Evolutionary conservation across 2,888 invertebrate genomes (phyloP), one percentile per base, ranked within the genome.

Genomic region (Caenorhabditis wallacei): DNA sequence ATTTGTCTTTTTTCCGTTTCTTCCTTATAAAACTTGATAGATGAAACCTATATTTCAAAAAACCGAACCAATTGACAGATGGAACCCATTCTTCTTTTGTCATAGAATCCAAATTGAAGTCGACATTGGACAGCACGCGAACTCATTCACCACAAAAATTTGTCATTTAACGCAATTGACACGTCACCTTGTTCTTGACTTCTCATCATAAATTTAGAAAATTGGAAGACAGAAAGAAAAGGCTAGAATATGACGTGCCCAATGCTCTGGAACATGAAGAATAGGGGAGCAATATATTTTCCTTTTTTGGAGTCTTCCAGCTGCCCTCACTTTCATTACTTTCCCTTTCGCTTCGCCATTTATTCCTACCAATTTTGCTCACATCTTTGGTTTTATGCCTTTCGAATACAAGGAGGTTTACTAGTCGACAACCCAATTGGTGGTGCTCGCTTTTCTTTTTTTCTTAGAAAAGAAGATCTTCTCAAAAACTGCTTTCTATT

Each of bases 171-270:
- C 30, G 30, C 3, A 30, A 2, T 40, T 40, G 18, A 48, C 46
- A 53, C 53, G 53, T 53, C 53, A 53, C 5, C 13, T 53, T 24
- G 24, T 24, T 53, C n/a, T 24, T 2, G 3, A 24, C 22, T 43
- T 40, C 40, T 16, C 40, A 61, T 61, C 61, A 46, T 61, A 10
- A 26, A 46, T 43, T 59, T 7, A 40, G 22, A 61, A 61, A 16
- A 24, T n/a, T 24, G 53, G 4, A 24, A 24, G 61, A 61, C 24
- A n/a, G n/a, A n/a, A n/a, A 59, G 22, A 59, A 40, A 59, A 46
- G 20, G 48, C 10, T 22, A 26, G 40, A 26, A 16, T n/a, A 22
- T 61, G 61, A 46, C 61, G 61, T 43, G 20, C 37, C 22, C 40
- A 40, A 59, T 18, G 20, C 37, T 20, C 18, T 59, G 7, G 20